Percentiles rank a stretch among this genome's conserved stretches.
Conservation (phyloP, 2,888 invertebrate species). For the Formica aserva region DNA sequence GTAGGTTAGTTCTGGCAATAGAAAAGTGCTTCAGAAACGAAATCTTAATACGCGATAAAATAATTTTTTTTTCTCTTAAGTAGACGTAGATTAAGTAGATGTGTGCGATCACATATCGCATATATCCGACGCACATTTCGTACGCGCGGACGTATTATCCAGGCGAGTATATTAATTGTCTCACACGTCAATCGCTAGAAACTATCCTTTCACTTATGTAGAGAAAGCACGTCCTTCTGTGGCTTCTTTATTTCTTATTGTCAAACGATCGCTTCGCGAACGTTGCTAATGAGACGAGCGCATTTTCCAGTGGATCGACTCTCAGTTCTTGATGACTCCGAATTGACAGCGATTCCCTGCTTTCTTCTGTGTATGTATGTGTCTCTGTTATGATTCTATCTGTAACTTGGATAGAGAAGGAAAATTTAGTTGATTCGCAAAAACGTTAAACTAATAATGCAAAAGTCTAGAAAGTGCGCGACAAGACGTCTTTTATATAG, state of each 20-base stretch:
- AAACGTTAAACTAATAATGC: background rate
- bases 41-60: conserved; percentile 39
- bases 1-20: conserved; percentile 53
- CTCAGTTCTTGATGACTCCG: background rate
- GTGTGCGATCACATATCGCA: background rate
- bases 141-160: background rate
- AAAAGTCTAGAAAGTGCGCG: background rate
- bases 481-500: background rate
- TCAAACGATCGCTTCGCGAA: conserved; percentile 19
- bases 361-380: background rate
- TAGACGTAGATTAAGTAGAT: conserved; percentile 29
- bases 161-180: conserved; percentile 28
- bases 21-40: conserved; percentile 51
- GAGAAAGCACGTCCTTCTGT: conserved; percentile 6
- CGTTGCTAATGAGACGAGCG: background rate
- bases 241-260: conserved; percentile 1
- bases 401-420: background rate
- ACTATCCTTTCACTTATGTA: background rate
- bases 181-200: background rate
- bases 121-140: background rate
- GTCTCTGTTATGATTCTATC: background rate
- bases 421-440: background rate
- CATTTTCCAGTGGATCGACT: background rate
- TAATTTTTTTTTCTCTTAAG: conserved; percentile 44
- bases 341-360: background rate